A percentile compares a stretch with the other conserved stretches of the same genome.
These are phyloP conservation scores for Copsychus sechellarum DNA, from an alignment of 2,113 vertebrate genomes.

Conservation along the genomic window DNA sequence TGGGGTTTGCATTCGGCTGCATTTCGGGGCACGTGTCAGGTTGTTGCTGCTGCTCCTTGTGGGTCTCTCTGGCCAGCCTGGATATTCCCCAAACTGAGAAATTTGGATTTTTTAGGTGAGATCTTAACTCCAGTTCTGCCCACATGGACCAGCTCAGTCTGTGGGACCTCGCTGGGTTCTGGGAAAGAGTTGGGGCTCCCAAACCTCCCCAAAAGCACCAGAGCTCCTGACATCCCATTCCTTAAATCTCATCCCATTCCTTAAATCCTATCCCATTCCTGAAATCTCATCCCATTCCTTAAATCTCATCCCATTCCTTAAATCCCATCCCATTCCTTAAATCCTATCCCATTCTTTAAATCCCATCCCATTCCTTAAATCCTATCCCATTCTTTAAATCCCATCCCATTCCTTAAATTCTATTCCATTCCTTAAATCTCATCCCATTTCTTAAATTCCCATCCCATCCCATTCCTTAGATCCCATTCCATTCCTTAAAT, in stretches of 20 bases:
- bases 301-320: neutral
- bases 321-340: rapidly evolving
- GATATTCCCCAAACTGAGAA: neutral
- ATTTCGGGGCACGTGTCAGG: neutral
- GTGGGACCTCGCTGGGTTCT: neutral
- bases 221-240: neutral
- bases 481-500: too few species aligned
- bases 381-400: rapidly evolving
- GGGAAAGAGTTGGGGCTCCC: neutral
- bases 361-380: neutral
- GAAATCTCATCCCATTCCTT: neutral
- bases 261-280: too few species aligned
- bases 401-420: neutral
- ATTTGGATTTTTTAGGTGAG: neutral
- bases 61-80: neutral
- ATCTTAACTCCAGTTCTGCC: neutral
- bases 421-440: neutral
- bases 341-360: neutral
- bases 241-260: neutral
- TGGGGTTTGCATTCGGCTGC: neutral
- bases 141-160: rapidly evolving
- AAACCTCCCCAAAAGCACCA: neutral
- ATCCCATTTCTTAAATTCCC: neutral
- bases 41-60: neutral
- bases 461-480: neutral